A percentile compares a stretch with the other conserved stretches of the same genome.
phyloP scores from a whole-genome alignment of 1,140 invertebrate species.

The Zaprionus inermis region DNA sequence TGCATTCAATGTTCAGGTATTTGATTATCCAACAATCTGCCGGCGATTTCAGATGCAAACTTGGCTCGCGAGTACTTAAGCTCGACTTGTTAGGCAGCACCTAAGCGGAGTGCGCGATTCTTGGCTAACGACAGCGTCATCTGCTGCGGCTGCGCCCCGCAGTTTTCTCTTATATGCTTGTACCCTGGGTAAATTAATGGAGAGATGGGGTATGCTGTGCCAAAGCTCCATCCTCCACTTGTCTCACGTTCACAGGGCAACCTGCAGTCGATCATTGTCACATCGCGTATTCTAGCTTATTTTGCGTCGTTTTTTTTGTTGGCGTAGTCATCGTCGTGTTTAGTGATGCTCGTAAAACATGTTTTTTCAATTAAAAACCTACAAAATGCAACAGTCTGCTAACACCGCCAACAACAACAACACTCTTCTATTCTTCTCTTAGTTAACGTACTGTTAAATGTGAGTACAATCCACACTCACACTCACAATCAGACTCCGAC shows the following conservation, averaged over 20 bases:
- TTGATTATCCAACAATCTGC: slow-evolving; percentile 25
- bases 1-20: slow-evolving; percentile 35
- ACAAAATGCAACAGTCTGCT: slow-evolving; percentile 69
- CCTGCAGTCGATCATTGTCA: neutral
- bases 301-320: slow-evolving; percentile 30
- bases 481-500: slow-evolving; percentile 5
- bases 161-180: slow-evolving; percentile 39
- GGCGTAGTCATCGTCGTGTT: slow-evolving; percentile 65
- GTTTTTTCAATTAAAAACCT: slow-evolving; percentile 83
- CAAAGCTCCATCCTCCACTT: too few species aligned
- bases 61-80: slow-evolving; percentile 59
- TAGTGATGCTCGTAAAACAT: slow-evolving; percentile 80
- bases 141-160: slow-evolving; percentile 64
- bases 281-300: slow-evolving; percentile 1
- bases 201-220: neutral
- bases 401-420: slow-evolving; percentile 26
- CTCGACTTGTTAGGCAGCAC: slow-evolving; percentile 60
- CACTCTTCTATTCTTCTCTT: slow-evolving; percentile 9
- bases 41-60: slow-evolving; percentile 35
- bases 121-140: slow-evolving; percentile 75
- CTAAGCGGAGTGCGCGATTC: slow-evolving; percentile 60
- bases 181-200: neutral
- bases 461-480: slow-evolving; percentile 31
- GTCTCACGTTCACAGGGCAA: neutral
- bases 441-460: slow-evolving; percentile 47